phyloP scores from a whole-genome alignment of 2,113 vertebrate genomes.

The Vidua chalybeata region DNA sequence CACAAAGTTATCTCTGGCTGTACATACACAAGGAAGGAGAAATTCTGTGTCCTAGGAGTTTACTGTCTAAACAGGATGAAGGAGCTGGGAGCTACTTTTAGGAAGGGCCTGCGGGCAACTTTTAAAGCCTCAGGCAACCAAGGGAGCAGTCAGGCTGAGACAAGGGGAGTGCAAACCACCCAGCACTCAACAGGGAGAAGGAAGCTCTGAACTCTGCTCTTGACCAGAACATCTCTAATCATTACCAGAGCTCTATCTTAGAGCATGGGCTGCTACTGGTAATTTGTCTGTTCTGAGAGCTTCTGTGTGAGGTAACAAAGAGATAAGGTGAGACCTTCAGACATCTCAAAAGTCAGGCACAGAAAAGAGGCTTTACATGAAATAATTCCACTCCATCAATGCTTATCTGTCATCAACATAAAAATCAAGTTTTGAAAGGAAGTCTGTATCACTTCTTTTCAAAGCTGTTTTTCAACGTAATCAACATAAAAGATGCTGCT shows the following conservation, averaged over 20 bases:
- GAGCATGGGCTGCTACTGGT: not conserved
- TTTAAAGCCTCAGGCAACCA: not conserved
- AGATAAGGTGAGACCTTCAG: not conserved
- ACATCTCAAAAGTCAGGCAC: not conserved
- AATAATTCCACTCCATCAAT: not conserved
- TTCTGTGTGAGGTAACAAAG: not conserved
- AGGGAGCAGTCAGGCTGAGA: not conserved
- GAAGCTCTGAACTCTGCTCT: not conserved
- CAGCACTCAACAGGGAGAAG: not conserved
- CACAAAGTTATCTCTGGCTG: not conserved
- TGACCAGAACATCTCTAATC: not conserved
- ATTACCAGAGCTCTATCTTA: not conserved
- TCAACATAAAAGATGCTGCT: not conserved
- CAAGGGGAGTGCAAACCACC: not conserved
- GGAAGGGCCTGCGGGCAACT: not conserved
- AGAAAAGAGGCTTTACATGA: not conserved
- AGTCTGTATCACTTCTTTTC: not conserved
- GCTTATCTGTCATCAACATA: not conserved
- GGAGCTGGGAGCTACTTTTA: not conserved
- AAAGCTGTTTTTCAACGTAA: not conserved
- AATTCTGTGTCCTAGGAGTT: not conserved
- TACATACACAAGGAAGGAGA: not conserved
- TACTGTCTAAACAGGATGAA: not conserved
- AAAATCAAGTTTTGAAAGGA: not conserved
- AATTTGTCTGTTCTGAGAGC: not conserved